Evolutionary conservation across 2,113 vertebrate species (phyloP).

Genomic region (Larimichthys crocea): DNA sequence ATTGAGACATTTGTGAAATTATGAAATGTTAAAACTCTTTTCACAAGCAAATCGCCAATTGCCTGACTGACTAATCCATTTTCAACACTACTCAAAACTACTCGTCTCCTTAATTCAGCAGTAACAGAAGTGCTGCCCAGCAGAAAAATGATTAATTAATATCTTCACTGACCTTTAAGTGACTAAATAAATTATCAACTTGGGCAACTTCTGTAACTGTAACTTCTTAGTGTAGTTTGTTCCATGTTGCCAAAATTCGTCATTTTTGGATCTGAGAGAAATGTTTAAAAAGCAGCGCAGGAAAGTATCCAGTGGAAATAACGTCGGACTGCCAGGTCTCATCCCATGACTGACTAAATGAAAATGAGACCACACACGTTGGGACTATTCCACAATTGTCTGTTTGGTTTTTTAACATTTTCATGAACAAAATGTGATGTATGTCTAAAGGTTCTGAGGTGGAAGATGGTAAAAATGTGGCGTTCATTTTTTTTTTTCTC

Average conservation of each 20-base stretch:
- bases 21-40: neutral
- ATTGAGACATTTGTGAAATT: neutral
- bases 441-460: neutral
- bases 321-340: neutral
- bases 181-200: slow-evolving; percentile 46
- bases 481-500: neutral
- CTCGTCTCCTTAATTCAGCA: slow-evolving; percentile 21
- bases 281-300: neutral
- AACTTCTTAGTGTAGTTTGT: neutral
- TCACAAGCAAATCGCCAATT: neutral
- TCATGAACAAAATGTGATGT: neutral
- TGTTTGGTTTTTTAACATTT: neutral
- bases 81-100: neutral
- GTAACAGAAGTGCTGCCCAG: slow-evolving; percentile 22
- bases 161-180: neutral
- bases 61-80: neutral
- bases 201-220: neutral
- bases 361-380: neutral
- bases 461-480: neutral
- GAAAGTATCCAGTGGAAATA: slow-evolving; percentile 18
- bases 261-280: neutral
- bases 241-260: slow-evolving; percentile 8
- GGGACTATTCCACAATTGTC: neutral
- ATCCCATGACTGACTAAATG: neutral
- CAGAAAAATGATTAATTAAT: slow-evolving; percentile 44